Evolutionary conservation across 2,797 vertebrate species (phyloP).

Genomic region (Danio tinwini): DNA sequence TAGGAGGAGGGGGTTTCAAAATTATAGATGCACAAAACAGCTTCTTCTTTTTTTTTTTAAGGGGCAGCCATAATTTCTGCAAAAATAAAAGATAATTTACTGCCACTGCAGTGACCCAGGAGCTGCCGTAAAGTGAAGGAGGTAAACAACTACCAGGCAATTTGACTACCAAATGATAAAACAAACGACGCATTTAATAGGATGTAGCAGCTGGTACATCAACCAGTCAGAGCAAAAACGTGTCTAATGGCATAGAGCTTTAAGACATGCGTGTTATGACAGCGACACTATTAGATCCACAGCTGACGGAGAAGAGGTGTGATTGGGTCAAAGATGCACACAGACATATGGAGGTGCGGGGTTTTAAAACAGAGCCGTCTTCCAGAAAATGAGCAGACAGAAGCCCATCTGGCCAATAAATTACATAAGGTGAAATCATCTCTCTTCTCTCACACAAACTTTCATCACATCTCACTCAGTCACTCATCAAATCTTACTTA

Average conservation of each 20-base stretch:
- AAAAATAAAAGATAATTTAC: constrained; percentile 48
- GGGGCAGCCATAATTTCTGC: constrained; percentile 20
- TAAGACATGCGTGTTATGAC: constrained; percentile 27
- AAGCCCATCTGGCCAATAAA: constrained; percentile 14
- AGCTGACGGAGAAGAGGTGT: constrained; percentile 23
- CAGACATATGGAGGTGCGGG: background rate
- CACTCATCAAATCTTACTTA: background rate
- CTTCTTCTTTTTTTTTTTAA: constrained; percentile 18
- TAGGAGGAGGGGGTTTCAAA: constrained; percentile 18
- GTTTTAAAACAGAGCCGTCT: background rate
- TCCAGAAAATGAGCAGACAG: constrained; percentile 7
- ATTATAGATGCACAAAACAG: constrained; percentile 36
- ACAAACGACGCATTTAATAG: constrained; percentile 42
- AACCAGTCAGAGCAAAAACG: constrained; percentile 31
- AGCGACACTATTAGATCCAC: constrained; percentile 23
- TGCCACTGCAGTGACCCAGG: constrained; percentile 28
- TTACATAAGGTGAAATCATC: background rate
- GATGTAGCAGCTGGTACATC: constrained; percentile 50
- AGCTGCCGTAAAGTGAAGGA: constrained; percentile 12
- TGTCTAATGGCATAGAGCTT: constrained; percentile 33
- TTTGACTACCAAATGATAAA: constrained; percentile 49
- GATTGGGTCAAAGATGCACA: constrained; percentile 13
- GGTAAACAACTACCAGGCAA: constrained; percentile 32
- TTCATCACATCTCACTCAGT: constrained; percentile 31
- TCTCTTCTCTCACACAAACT: background rate